A percentile compares a stretch with the other conserved stretches of the same genome.
Conservation (phyloP, 2,113 vertebrate genomes). For the Chaetura pelagica region DNA sequence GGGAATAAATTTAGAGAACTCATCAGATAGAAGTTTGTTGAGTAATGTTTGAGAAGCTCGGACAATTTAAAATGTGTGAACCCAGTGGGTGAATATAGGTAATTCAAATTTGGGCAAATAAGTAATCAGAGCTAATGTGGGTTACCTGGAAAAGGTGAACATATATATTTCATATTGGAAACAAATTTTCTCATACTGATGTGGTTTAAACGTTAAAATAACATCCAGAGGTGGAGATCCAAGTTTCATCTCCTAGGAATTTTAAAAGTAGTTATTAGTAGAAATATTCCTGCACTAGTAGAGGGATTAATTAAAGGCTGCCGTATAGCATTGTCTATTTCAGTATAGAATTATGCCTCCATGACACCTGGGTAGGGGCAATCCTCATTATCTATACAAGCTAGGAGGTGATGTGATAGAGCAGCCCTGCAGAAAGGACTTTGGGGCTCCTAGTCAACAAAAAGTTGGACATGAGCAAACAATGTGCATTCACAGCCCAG, state of each 20-base stretch:
- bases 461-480: too few relatives aligned
- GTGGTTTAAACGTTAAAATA: background rate
- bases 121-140: background rate
- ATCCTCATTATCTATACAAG: too few relatives aligned
- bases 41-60: constrained; percentile 28
- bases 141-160: background rate
- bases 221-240: background rate
- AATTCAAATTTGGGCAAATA: background rate
- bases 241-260: background rate
- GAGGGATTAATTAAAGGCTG: constrained; percentile 11
- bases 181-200: background rate
- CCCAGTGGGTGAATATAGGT: background rate
- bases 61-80: background rate
- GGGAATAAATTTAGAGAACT: constrained; percentile 14
- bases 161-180: background rate
- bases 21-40: constrained; percentile 7
- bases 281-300: background rate
- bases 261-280: constrained; percentile 14
- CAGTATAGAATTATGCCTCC: background rate
- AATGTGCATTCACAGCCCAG: too few relatives aligned
- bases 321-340: background rate
- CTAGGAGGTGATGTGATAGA: too few relatives aligned
- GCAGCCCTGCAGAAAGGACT: too few relatives aligned
- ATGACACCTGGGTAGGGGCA: background rate
- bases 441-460: too few relatives aligned